These are phyloP conservation scores for Zoanthus solanderi DNA, from an alignment of 92 coral and sea anemone species.

Conservation along the genomic window DNA sequence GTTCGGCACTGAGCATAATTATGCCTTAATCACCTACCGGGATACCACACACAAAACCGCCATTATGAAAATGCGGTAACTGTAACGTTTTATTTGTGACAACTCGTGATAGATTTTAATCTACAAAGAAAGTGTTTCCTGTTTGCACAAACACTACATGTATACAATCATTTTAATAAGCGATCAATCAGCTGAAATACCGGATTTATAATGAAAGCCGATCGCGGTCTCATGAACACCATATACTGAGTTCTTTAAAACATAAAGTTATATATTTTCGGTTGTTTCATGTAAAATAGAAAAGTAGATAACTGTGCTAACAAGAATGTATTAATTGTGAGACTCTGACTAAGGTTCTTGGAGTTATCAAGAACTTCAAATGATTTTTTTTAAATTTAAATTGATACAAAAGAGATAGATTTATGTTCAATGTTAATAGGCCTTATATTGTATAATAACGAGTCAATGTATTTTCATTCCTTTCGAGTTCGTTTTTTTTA, in stretches of 20 bases:
- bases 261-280: slow-evolving; percentile 31
- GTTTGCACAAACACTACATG: slow-evolving; percentile 22
- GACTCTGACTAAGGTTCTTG: slow-evolving; percentile 45
- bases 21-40: slow-evolving; percentile 11
- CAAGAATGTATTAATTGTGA: slow-evolving; percentile 33
- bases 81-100: neutral
- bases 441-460: slow-evolving; percentile 36
- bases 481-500: slow-evolving; percentile 35
- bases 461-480: slow-evolving; percentile 40
- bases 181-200: slow-evolving; percentile 35
- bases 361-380: slow-evolving; percentile 45
- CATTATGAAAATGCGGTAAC: slow-evolving; percentile 22
- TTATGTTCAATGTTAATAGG: slow-evolving; percentile 40
- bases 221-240: slow-evolving; percentile 40
- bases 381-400: slow-evolving; percentile 12
- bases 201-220: slow-evolving; percentile 33
- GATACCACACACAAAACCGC: slow-evolving; percentile 25
- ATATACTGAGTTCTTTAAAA: slow-evolving; percentile 27
- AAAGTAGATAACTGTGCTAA: slow-evolving; percentile 26
- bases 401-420: slow-evolving; percentile 5
- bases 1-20: slow-evolving; percentile 7
- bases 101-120: slow-evolving; percentile 5
- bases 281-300: slow-evolving; percentile 23
- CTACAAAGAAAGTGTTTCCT: neutral
- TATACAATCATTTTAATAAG: slow-evolving; percentile 18